Percentiles rank a stretch among this genome's conserved stretches.
phyloP scores from a whole-genome alignment of 2,797 vertebrate species.

The Spinibarbus caldwelli region DNA sequence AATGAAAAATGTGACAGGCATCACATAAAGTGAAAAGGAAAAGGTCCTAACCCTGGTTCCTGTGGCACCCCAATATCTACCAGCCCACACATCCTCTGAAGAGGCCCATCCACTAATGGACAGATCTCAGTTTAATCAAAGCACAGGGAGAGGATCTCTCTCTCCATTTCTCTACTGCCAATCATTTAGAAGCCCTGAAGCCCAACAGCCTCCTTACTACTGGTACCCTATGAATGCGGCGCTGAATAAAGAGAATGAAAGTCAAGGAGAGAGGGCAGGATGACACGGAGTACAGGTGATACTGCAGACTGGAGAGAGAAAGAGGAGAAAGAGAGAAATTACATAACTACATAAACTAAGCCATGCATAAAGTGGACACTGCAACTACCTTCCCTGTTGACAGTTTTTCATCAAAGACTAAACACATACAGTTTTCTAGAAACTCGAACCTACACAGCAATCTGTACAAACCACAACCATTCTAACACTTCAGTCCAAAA shows the following conservation, averaged over 20 bases:
- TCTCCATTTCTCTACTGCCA: conserved; percentile 41
- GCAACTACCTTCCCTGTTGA: background rate
- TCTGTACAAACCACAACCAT: background rate
- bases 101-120: conserved; percentile 35
- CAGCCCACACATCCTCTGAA: conserved; percentile 20
- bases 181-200: conserved; percentile 21
- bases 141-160: conserved; percentile 27
- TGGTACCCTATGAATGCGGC: background rate
- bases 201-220: background rate
- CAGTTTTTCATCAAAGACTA: background rate
- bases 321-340: background rate
- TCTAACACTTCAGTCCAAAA: background rate
- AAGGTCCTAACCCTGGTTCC: conserved; percentile 30
- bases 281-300: background rate
- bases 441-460: background rate
- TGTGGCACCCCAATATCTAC: conserved; percentile 38
- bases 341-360: background rate
- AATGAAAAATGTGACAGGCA: conserved; percentile 47
- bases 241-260: background rate
- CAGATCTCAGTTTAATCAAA: conserved; percentile 45
- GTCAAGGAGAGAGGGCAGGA: background rate
- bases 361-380: background rate
- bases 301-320: background rate
- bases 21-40: conserved; percentile 40
- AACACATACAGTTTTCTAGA: background rate